A percentile compares a stretch with the other conserved stretches of the same genome.
These are phyloP conservation scores for Syngnathus typhle DNA, from an alignment of 2,113 vertebrate species.

Conservation along the genomic window DNA sequence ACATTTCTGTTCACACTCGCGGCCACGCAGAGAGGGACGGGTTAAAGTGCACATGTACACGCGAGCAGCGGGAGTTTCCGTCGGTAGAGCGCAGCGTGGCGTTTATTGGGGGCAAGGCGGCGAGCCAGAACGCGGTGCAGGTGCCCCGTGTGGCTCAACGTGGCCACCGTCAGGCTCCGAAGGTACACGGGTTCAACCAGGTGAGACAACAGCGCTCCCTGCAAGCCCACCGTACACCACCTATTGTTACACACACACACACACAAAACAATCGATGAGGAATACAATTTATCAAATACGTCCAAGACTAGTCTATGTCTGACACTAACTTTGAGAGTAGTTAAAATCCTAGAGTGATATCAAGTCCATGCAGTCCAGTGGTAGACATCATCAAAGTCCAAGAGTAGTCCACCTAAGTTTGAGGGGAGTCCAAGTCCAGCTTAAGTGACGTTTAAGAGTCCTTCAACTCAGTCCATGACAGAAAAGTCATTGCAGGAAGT, in stretches of 20 bases:
- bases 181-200: conserved; percentile 91
- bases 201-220: conserved; percentile 88
- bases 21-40: no score
- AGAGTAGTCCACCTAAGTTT: neutral
- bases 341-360: no score
- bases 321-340: neutral
- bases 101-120: conserved; percentile 74
- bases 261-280: neutral
- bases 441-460: neutral
- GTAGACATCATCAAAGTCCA: neutral
- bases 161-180: conserved; percentile 86
- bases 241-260: conserved; percentile 55
- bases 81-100: conserved; percentile 77
- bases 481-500: neutral
- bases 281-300: neutral
- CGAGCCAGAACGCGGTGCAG: conserved; percentile 80
- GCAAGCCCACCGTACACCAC: conserved; percentile 88
- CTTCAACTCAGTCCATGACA: neutral
- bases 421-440: neutral
- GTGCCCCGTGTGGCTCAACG: conserved; percentile 84
- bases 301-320: neutral
- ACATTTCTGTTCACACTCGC: neutral
- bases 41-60: conserved; percentile 69
- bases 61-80: conserved; percentile 85
- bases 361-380: no score